A percentile compares a stretch with the other conserved stretches of the same genome.
Evolutionary conservation across 2,113 vertebrate species (phyloP).

Genomic region (Gyps fulvus): DNA sequence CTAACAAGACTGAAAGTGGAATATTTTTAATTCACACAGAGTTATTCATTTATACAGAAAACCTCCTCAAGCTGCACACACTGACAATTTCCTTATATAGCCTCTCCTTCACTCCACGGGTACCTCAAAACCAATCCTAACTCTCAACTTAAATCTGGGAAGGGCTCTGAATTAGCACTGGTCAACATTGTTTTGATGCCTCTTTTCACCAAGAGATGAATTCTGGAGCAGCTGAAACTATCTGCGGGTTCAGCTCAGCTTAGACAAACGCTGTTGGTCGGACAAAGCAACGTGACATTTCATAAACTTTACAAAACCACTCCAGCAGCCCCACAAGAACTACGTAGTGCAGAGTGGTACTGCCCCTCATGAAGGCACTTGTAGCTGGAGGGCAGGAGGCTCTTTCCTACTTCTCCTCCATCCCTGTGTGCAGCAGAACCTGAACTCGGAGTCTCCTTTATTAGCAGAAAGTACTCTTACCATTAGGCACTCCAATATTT

Average conservation of each 20-base stretch:
- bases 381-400: not conserved
- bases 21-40: not conserved
- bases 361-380: not conserved
- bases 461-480: not conserved
- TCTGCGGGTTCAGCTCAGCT: not conserved
- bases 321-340: not conserved
- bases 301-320: not conserved
- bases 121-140: not conserved
- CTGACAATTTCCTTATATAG: not conserved
- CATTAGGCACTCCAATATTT: not conserved
- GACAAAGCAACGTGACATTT: not conserved
- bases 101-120: not conserved
- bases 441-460: not conserved
- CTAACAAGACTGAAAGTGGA: not conserved
- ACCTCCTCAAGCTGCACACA: not conserved
- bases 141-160: not conserved
- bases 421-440: not conserved
- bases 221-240: not conserved
- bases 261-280: not conserved
- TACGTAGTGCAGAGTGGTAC: fast-evolving
- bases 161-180: not conserved
- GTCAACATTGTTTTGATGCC: not conserved
- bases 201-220: not conserved
- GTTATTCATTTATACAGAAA: not conserved
- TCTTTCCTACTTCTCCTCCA: not conserved